A percentile compares a stretch with the other conserved stretches of the same genome.
phyloP scores from a whole-genome alignment of 2,797 vertebrate species.

The Bovichtus variegatus region DNA sequence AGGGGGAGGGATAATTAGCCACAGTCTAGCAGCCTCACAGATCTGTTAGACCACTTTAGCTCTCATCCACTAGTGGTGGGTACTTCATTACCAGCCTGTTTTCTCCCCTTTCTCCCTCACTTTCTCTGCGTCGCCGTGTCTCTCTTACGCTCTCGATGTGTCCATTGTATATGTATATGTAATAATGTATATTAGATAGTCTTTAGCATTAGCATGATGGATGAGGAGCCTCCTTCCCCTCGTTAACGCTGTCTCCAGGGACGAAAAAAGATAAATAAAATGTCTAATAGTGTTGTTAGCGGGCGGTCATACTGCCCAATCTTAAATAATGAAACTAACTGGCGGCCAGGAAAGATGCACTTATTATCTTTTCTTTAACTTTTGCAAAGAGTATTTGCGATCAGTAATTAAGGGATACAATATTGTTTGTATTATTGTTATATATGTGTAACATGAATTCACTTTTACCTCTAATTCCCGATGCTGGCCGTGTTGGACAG shows the following conservation, averaged over 20 bases:
- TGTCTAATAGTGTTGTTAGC: slow-evolving; percentile 20
- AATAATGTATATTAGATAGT: slow-evolving; percentile 47
- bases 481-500: background rate
- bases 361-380: no score
- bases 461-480: no score
- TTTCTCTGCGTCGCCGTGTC: slow-evolving; percentile 19
- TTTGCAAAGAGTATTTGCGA: no score
- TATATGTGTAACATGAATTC: no score
- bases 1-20: slow-evolving; percentile 83
- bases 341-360: background rate
- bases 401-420: no score
- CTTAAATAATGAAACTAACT: background rate
- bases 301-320: background rate
- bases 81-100: slow-evolving; percentile 80
- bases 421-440: no score
- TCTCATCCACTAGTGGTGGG: slow-evolving; percentile 73
- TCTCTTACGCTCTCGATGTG: slow-evolving; percentile 22
- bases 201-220: slow-evolving; percentile 50
- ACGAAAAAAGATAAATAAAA: slow-evolving; percentile 14
- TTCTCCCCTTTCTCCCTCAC: slow-evolving; percentile 29
- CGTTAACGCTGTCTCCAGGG: slow-evolving; percentile 34
- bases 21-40: slow-evolving; percentile 83
- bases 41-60: slow-evolving; percentile 80
- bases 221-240: slow-evolving; percentile 43
- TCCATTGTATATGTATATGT: no score